Percentiles rank a stretch among this genome's conserved stretches.
These are phyloP conservation scores for Nephrotoma flavescens DNA, from an alignment of 2,888 invertebrate species.

Conservation along the genomic window DNA sequence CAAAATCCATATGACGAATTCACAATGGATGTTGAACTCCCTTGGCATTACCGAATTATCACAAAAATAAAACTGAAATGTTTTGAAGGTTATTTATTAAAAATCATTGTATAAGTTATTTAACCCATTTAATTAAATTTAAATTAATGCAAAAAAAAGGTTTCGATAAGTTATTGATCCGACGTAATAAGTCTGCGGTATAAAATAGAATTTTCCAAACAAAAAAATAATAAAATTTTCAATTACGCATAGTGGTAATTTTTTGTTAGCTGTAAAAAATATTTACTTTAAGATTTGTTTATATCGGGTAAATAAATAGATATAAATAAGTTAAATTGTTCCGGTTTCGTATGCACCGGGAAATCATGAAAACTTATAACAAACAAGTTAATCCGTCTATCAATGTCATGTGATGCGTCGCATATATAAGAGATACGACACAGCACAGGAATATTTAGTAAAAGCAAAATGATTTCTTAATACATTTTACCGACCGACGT, in stretches of 20 bases:
- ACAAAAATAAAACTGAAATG: not conserved
- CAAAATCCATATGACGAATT: not conserved
- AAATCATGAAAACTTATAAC: not conserved
- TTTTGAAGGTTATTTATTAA: not conserved
- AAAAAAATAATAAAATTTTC: not conserved
- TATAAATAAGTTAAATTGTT: not conserved
- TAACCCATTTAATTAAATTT: not conserved
- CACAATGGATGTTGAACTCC: not conserved
- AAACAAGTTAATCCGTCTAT: not conserved
- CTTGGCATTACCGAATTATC: not conserved
- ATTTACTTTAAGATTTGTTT: not conserved
- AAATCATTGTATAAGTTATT: not conserved
- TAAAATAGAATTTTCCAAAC: not conserved
- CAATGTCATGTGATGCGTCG: not conserved
- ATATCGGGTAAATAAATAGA: not conserved
- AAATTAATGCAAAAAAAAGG: not conserved
- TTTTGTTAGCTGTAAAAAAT: not conserved
- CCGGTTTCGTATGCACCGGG: not conserved
- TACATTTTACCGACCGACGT: not conserved
- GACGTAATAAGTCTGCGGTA: not conserved
- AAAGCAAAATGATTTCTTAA: too few relatives aligned
- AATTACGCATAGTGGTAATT: not conserved
- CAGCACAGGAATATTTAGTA: not conserved
- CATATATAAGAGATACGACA: not conserved
- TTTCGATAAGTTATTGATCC: not conserved